Base-by-base conservation (phyloP, 2,797 vertebrate genomes). In the Bradypus variegatus region DNA sequence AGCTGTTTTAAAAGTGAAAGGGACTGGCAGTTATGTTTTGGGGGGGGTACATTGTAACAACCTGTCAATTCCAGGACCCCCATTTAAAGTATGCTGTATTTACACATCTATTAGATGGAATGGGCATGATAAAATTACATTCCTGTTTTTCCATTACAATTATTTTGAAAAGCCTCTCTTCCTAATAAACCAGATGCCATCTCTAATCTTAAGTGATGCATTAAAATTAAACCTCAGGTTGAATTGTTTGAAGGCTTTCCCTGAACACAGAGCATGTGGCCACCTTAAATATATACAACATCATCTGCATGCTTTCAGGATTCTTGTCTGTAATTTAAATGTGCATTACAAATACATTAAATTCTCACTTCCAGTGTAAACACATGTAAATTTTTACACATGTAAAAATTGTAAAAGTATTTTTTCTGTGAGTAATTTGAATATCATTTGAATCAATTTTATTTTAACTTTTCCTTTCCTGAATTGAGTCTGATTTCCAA, bases 181-280 rank as follows among this genome's bases (percentile, higher is more conserved):
- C 27, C 62, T 60, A 82, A 14, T 64, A 83, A 79, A 41, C 16
- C 13, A 92, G 50, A 93, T 70, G 8, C 2, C 33, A 69, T 7
- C 27, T 81, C 67, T 69, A 80, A 58, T 53, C 73, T 65, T 45
- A 87, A 36, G 16, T 4, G 33, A 27, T 64, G 58, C 85, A 89
- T 77, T 87, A n/a, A 80, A 88, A 72, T 45, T 80, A 62, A 72
- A 81, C 53, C 81, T 92, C 27, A 60, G 69, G 31, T n/a, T 93
- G 48, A 89, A 73, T 36, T 91, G 41, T 55, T n/a, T 88, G 48
- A 27, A 38, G 27, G 79, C 15, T 76, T 94, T 80, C 23, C 41
- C n/a, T 84, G 72, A 89, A 88, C 38, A 67, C 5, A 81, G 31
- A 93, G 72, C 23, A 80, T 15, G 33, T 6, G 23, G 29, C 69